Percentiles rank a stretch among this genome's conserved stretches.
These are phyloP conservation scores for Pipistrellus pipistrellus DNA, from an alignment of 2,797 vertebrate species.

Conservation along the genomic window DNA sequence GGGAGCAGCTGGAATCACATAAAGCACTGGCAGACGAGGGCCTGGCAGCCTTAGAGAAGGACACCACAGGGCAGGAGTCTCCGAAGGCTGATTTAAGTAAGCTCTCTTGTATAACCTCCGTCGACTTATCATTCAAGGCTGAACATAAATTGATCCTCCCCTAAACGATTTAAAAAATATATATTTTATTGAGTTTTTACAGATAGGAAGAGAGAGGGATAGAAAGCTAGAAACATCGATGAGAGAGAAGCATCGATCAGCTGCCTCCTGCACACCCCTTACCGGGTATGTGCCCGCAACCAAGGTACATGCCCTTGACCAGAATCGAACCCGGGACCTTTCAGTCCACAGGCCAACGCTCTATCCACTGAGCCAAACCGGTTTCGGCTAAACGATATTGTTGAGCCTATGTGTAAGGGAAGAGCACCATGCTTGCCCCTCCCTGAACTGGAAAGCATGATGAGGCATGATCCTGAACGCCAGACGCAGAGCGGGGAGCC, in stretches of 20 bases:
- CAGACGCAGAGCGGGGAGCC: background rate
- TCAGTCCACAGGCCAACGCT: too few species aligned
- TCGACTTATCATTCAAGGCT: background rate
- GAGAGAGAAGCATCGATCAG: too few species aligned
- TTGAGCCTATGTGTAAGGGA: background rate
- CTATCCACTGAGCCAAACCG: too few species aligned
- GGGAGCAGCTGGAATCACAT: background rate
- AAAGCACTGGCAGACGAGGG: background rate
- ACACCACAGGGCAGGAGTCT: background rate
- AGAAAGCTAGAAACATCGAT: too few species aligned
- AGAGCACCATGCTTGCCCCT: background rate
- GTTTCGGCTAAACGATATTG: background rate
- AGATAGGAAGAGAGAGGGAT: too few species aligned
- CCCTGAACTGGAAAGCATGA: background rate
- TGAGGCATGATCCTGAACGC: background rate
- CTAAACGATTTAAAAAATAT: background rate
- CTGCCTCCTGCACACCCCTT: too few species aligned
- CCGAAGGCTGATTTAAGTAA: constrained; percentile 22
- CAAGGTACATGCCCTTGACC: too few species aligned
- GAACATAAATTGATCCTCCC: background rate
- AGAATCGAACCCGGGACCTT: too few species aligned
- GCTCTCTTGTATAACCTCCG: background rate
- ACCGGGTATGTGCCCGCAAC: too few species aligned
- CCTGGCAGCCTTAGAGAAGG: background rate
- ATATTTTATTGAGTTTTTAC: too few species aligned